Conservation (phyloP, 2,113 vertebrate genomes). For the Silurus asotus region DNA sequence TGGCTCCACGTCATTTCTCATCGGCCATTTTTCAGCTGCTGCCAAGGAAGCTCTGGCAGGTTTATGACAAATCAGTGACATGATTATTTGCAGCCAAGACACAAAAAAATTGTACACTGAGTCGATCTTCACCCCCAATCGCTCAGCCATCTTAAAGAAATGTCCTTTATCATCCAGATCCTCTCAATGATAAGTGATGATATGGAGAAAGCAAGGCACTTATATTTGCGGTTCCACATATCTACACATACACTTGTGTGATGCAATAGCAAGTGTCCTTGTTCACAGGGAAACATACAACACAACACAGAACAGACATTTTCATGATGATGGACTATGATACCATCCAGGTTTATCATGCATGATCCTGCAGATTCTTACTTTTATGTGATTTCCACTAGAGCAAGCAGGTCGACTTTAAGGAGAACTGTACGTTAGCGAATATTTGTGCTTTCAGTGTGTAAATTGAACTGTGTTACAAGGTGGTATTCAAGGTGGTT, state of each 20-base stretch:
- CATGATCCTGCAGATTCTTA: too few species aligned
- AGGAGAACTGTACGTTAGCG: too few species aligned
- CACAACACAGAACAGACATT: not conserved
- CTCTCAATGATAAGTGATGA: not conserved
- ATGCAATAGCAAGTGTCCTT: not conserved
- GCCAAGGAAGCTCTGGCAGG: constrained; percentile 26
- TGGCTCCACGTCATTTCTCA: constrained; percentile 28
- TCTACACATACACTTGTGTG: not conserved
- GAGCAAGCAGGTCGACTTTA: not conserved
- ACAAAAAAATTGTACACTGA: not conserved
- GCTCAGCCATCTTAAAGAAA: not conserved
- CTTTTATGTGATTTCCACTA: not conserved
- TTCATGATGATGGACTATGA: not conserved
- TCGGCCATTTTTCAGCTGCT: constrained; percentile 35
- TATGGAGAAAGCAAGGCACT: not conserved
- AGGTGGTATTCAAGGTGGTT: too few species aligned
- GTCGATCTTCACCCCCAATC: constrained; percentile 18
- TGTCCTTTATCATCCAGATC: not conserved
- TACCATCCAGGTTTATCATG: not conserved
- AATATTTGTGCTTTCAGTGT: too few species aligned
- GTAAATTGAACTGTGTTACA: too few species aligned
- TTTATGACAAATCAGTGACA: constrained; percentile 47
- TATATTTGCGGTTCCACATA: not conserved
- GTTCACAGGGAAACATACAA: too few species aligned
- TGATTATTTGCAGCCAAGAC: constrained; percentile 46